Evolutionary conservation across 2,888 invertebrate genomes (phyloP).

Genomic region (Catocala fraxini): DNA sequence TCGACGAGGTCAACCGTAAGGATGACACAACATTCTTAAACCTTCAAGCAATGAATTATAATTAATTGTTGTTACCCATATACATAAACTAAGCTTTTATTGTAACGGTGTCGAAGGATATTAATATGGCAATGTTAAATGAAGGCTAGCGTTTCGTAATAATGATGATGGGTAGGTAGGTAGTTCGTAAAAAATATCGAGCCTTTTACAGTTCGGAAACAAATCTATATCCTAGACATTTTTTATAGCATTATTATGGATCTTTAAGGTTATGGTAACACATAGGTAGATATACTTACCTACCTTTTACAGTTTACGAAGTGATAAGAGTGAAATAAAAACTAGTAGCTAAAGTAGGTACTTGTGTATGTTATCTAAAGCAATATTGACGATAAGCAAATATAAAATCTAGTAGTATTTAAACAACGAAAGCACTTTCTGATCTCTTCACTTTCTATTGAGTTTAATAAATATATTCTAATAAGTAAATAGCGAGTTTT

Average conservation of each 20-base stretch:
- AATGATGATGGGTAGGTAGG: neutral
- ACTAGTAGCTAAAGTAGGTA: too few relatives aligned
- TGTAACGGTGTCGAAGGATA: neutral
- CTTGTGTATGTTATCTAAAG: neutral
- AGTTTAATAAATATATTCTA: neutral
- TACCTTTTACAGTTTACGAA: too few relatives aligned
- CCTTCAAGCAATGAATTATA: conserved; percentile 6
- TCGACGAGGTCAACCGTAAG: neutral
- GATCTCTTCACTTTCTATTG: neutral
- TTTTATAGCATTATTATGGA: too few relatives aligned
- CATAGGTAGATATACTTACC: too few relatives aligned
- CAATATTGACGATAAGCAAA: too few relatives aligned
- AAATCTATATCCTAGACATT: too few relatives aligned
- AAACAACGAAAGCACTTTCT: neutral
- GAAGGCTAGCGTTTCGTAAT: neutral
- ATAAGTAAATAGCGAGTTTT: neutral
- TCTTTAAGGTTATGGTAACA: too few relatives aligned
- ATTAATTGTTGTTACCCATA: conserved; percentile 2
- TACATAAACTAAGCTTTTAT: neutral
- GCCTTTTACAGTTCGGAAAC: too few relatives aligned
- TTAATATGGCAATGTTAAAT: conserved; percentile 1
- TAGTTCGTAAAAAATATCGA: too few relatives aligned
- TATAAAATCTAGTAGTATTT: neutral
- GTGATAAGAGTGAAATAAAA: too few relatives aligned
- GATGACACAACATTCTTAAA: conserved; percentile 2